Base-by-base conservation (phyloP, 2,113 vertebrate species). In the Leptobrachium ailaonicum region DNA sequence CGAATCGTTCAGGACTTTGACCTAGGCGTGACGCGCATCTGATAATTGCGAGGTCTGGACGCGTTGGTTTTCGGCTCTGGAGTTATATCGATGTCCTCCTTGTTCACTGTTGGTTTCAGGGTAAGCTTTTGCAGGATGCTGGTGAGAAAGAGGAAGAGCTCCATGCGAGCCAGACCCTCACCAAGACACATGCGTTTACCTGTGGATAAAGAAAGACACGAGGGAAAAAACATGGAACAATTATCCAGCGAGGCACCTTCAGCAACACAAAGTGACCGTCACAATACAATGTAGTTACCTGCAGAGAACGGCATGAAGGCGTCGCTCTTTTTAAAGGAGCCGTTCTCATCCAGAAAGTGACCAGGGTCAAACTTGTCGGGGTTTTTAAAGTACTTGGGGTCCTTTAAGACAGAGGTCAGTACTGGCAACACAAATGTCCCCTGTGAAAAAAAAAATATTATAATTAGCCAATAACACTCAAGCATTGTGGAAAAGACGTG, bases 271-370 rank as follows among this genome's bases (percentile, higher is more conserved):
- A 50, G 4, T 50, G 47, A 50, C 20, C 20, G 20, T 32, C 20
- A 32, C 20, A 32, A 32, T 50, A 50, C 4, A 50, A 50, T 50
- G 8, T 4, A n/a, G 6, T 14, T 68, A 89, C 90, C 90, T 43
- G 83, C 87, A 2, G 90, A 86, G 62, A 91, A 91, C 2, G 80
- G 82, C 40, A 90, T 76, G 40, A 90, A 90, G 2, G 87, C 86
- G 2, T 89, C 86, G 4, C 83, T 90, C 83, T 86, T 90, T 84
- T 87, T 89, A 71, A 91, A 91, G n/a, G 9, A 58, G 0, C 88
- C 88, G 5, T 84, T 74, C 6, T 85, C 86, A 41, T 90, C 89
- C 69, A 90, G 82, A 79, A 93, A 93, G 73, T 93, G 90, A 90
- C 82, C 79, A 0, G 88, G 89, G 47, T 89, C 82, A 78, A 91